These are phyloP conservation scores for Buathra laborator DNA, from an alignment of 2,888 invertebrate species.

Conservation along the genomic window DNA sequence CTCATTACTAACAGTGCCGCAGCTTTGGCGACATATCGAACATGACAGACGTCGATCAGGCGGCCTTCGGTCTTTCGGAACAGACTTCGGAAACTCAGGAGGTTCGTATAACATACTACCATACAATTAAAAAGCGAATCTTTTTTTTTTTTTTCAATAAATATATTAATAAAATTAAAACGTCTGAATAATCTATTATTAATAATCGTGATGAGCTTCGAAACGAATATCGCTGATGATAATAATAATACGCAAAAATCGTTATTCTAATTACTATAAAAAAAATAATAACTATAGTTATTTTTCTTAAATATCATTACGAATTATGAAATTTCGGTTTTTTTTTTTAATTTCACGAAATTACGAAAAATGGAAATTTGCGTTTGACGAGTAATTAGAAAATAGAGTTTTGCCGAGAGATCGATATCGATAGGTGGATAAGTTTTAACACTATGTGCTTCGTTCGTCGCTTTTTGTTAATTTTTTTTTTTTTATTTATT, in stretches of 20 bases:
- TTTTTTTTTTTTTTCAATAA: conserved; percentile 2
- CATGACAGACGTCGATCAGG: conserved; percentile 85
- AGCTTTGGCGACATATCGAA: conserved; percentile 88
- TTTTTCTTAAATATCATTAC: background rate
- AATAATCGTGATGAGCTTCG: background rate
- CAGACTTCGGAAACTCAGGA: conserved; percentile 79
- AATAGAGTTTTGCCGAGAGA: background rate
- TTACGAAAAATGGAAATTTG: background rate
- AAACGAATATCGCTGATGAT: background rate
- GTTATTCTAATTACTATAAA: background rate
- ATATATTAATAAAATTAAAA: conserved; percentile 7
- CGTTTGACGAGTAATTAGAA: background rate
- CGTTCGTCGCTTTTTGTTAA: conserved; percentile 26
- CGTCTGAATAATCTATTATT: background rate
- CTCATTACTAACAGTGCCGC: conserved; percentile 86
- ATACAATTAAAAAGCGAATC: conserved; percentile 26
- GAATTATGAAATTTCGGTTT: background rate
- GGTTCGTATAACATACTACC: conserved; percentile 77
- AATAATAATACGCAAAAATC: background rate
- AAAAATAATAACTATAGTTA: background rate
- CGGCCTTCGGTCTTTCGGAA: conserved; percentile 79
- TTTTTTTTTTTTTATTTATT: conserved; percentile 1
- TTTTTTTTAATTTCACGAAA: background rate
- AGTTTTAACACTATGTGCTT: conserved; percentile 37
- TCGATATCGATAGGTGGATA: conserved; percentile 31